Conservation (phyloP, 2,113 vertebrate species). For the Dissostichus mawsoni region DNA sequence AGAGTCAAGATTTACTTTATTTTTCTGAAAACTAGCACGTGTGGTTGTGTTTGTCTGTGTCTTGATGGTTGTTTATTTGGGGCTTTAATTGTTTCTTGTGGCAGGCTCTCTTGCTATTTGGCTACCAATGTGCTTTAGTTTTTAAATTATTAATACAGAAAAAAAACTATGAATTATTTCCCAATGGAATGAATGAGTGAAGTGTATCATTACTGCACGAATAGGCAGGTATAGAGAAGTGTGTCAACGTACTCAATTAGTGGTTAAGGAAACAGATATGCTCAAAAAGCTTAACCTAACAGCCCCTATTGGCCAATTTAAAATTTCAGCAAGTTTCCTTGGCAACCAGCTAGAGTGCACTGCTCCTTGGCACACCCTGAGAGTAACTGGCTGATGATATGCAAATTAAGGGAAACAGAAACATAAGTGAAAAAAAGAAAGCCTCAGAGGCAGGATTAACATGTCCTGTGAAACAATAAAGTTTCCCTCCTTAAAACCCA, state of each 20-base stretch:
- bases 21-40: not conserved
- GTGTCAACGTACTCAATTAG: not conserved
- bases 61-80: slow-evolving; percentile 13
- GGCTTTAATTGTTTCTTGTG: slow-evolving; percentile 57
- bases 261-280: slow-evolving; percentile 6
- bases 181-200: slow-evolving; percentile 10
- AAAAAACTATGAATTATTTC: not conserved
- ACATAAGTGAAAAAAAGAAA: slow-evolving; percentile 23
- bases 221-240: not conserved
- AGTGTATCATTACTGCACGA: slow-evolving; percentile 10
- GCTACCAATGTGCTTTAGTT: not conserved
- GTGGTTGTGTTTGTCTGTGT: slow-evolving; percentile 7
- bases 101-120: not conserved
- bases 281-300: slow-evolving; percentile 30
- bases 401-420: slow-evolving; percentile 59
- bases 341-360: slow-evolving; percentile 57
- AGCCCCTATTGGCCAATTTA: slow-evolving; percentile 30
- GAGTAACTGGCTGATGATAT: slow-evolving; percentile 53
- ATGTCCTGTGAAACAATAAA: slow-evolving; percentile 14
- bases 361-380: slow-evolving; percentile 48
- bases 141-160: not conserved
- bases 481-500: not conserved
- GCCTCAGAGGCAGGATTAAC: slow-evolving; percentile 18
- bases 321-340: slow-evolving; percentile 65
- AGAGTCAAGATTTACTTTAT: not conserved